Evolutionary conservation across 2,888 invertebrate genomes (phyloP).

Genomic region (Platycnemis pennipes): DNA sequence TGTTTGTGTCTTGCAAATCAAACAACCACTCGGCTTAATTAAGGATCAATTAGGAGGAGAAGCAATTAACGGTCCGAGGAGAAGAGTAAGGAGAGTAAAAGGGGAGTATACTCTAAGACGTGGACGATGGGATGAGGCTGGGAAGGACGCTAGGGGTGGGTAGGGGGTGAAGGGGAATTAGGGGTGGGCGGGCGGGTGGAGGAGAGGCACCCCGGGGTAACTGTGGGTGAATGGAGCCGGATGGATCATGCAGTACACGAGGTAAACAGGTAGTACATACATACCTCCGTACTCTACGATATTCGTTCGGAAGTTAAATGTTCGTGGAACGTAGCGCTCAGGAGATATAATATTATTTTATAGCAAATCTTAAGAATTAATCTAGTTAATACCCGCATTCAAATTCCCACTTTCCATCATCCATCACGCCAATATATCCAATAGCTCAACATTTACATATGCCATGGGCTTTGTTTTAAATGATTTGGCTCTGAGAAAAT

Average conservation of each 20-base stretch:
- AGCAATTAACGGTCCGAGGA: slow-evolving; percentile 47
- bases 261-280: background rate
- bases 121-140: background rate
- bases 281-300: background rate
- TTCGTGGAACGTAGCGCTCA: background rate
- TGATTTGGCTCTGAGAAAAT: no score
- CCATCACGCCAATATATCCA: background rate
- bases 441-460: background rate
- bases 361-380: background rate
- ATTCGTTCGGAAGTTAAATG: background rate
- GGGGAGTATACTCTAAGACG: slow-evolving; percentile 27
- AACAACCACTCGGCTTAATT: slow-evolving; percentile 67
- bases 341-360: background rate
- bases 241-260: background rate
- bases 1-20: slow-evolving; percentile 68
- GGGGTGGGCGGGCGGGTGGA: background rate
- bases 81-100: background rate
- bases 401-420: background rate
- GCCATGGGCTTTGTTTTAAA: no score
- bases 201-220: background rate
- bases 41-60: slow-evolving; percentile 66
- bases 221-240: background rate
- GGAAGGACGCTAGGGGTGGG: background rate
- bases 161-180: no score
- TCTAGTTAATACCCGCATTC: background rate